Base-by-base conservation (phyloP, 2,113 vertebrate species). In the Eulemur macaco region DNA sequence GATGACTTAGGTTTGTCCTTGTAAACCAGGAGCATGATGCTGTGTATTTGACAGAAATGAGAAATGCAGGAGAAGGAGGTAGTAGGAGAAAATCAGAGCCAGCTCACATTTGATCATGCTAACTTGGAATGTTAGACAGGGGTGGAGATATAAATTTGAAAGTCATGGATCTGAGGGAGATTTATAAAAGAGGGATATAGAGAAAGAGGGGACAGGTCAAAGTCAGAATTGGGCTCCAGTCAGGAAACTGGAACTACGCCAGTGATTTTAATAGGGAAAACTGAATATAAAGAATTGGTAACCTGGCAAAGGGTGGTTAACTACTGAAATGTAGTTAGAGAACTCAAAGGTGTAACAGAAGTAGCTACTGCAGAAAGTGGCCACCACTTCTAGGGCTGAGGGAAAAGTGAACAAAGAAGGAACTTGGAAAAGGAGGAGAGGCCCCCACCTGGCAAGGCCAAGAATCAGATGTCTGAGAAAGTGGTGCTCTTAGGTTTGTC, bases 261-360 rank as follows among this genome's bases (percentile, higher is more conserved):
- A 74, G 73, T 27, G 56, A 92, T 81, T 64, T 73, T 23, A 94
- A 91, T 54, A 91, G 25, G 29, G 15, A 78, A 95, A 90, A 39
- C 0, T 83, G 37, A 89, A 76, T 86, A 66, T 50, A 47, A 66
- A 77, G 47, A 64, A 50, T 37, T n/a, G 66, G 15, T n/a, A 63
- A 74, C 64, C 42, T 50, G 39, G 39, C 39, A 52, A 50, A 50
- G 45, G 11, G 60, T 77, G 23, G n/a, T 21, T 89, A 54, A 77
- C 27, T 92, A 94, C 84, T 29, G 42, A 63, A 84, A 89, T 14
- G n/a, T 3, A 29, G 29, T 81, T 10, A 56, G 18, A 58, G 52
- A 88, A 88, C 77, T 84, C 45, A 39, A 80, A 88, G 63, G 18
- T 63, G 9, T 81, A 68, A 34, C 47, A 86, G 54, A 92, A 91